These are phyloP conservation scores for Eupithecia inturbata DNA, from an alignment of 2,888 invertebrate species.

Conservation along the genomic window DNA sequence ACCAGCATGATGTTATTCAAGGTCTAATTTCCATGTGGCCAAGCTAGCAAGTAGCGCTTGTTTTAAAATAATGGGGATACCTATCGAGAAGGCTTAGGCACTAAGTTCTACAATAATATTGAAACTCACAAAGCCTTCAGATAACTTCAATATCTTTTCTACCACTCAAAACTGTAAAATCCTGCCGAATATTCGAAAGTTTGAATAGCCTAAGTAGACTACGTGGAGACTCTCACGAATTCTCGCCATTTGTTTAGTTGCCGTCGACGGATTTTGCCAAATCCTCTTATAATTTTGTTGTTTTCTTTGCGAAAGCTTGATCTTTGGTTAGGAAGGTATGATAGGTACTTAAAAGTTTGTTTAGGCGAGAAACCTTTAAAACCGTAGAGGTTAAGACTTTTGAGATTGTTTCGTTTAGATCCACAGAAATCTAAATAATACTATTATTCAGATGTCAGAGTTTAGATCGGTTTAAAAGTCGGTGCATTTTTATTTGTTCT, in stretches of 20 bases:
- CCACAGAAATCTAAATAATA: no score
- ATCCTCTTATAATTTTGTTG: slow-evolving; percentile 41
- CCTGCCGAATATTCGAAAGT: slow-evolving; percentile 35
- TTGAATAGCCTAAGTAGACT: slow-evolving; percentile 25
- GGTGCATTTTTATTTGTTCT: no score
- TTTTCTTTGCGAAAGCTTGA: slow-evolving; percentile 32
- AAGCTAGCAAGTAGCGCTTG: no score
- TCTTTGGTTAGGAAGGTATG: slow-evolving; percentile 28
- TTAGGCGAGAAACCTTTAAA: slow-evolving; percentile 8
- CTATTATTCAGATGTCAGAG: no score
- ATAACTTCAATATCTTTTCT: slow-evolving; percentile 15
- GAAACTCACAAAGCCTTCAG: slow-evolving; percentile 3
- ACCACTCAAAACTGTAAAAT: slow-evolving; percentile 34
- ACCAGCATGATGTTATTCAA: no score
- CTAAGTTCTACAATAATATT: background rate
- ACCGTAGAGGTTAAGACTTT: background rate
- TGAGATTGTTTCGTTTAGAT: background rate
- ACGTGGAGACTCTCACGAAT: slow-evolving; percentile 36
- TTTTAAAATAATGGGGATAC: background rate
- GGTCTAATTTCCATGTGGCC: no score
- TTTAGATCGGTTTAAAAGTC: no score
- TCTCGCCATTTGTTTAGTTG: slow-evolving; percentile 44
- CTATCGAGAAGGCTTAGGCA: background rate
- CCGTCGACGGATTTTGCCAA: slow-evolving; percentile 40
- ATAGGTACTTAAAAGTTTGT: slow-evolving; percentile 28